These are phyloP conservation scores for Brotula barbata DNA, from an alignment of 2,797 vertebrate genomes.

Conservation along the genomic window DNA sequence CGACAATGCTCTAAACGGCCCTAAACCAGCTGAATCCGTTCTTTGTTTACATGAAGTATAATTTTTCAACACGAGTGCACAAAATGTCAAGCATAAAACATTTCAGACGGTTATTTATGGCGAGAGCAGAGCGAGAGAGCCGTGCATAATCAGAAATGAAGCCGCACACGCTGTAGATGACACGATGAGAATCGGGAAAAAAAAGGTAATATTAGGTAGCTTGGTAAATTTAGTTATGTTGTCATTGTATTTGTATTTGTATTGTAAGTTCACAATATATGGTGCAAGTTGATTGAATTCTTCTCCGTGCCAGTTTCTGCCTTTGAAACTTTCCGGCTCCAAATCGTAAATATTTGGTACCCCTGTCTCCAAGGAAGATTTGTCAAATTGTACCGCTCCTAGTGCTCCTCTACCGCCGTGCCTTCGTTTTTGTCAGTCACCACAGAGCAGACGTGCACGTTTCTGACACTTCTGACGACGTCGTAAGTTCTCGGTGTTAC, in stretches of 20 bases:
- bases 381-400: conserved; percentile 53
- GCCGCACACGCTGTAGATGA: neutral
- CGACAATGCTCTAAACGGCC: conserved; percentile 1
- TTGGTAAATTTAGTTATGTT: too few relatives aligned
- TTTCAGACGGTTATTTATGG: conserved; percentile 1
- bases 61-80: conserved; percentile 1
- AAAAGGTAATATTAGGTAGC: too few relatives aligned
- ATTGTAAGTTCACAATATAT: neutral
- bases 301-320: conserved; percentile 64
- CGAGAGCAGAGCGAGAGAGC: neutral
- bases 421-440: conserved; percentile 20
- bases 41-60: too few relatives aligned
- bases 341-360: conserved; percentile 61
- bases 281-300: conserved; percentile 49
- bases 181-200: too few relatives aligned
- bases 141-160: neutral
- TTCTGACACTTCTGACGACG: conserved; percentile 29
- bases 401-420: too few relatives aligned
- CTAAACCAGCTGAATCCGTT: conserved; percentile 6
- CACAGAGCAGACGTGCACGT: conserved; percentile 27
- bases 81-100: neutral
- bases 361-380: conserved; percentile 51
- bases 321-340: conserved; percentile 48
- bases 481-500: conserved; percentile 12
- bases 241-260: neutral